phyloP scores from a whole-genome alignment of 2,797 vertebrate genomes.

The Discoglossus pictus region DNA sequence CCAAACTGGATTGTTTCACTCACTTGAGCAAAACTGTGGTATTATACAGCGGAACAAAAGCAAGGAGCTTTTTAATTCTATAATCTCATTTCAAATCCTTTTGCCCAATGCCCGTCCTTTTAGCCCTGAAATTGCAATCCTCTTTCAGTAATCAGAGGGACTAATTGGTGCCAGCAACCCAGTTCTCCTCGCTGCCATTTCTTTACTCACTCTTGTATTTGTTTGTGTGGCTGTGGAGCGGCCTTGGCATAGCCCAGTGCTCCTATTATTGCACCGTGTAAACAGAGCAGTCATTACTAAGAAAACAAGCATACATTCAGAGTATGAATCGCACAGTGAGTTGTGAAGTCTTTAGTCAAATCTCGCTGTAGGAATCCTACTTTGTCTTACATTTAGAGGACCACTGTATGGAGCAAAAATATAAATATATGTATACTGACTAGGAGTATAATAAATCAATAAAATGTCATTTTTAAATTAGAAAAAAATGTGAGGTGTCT shows the following conservation, averaged over 20 bases:
- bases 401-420: too few species aligned
- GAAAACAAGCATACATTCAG: too few species aligned
- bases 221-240: slow-evolving; percentile 56
- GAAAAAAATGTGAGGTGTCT: too few species aligned
- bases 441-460: too few species aligned
- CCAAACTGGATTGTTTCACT: slow-evolving; percentile 69
- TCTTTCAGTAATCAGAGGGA: slow-evolving; percentile 75
- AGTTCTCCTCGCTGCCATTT: slow-evolving; percentile 46
- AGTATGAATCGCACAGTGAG: slow-evolving; percentile 72
- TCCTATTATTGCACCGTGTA: slow-evolving; percentile 55
- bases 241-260: slow-evolving; percentile 55
- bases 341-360: slow-evolving; percentile 67
- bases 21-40: slow-evolving; percentile 65
- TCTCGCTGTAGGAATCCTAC: too few species aligned
- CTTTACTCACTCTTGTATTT: slow-evolving; percentile 34
- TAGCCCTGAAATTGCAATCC: slow-evolving; percentile 77
- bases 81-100: slow-evolving; percentile 83
- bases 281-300: slow-evolving; percentile 58
- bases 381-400: too few species aligned
- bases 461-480: too few species aligned
- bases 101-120: slow-evolving; percentile 70
- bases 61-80: slow-evolving; percentile 70
- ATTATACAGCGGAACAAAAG: slow-evolving; percentile 75
- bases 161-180: slow-evolving; percentile 68
- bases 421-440: too few species aligned